phyloP scores from a whole-genome alignment of 2,113 vertebrate species.

The Rallus limicola region DNA sequence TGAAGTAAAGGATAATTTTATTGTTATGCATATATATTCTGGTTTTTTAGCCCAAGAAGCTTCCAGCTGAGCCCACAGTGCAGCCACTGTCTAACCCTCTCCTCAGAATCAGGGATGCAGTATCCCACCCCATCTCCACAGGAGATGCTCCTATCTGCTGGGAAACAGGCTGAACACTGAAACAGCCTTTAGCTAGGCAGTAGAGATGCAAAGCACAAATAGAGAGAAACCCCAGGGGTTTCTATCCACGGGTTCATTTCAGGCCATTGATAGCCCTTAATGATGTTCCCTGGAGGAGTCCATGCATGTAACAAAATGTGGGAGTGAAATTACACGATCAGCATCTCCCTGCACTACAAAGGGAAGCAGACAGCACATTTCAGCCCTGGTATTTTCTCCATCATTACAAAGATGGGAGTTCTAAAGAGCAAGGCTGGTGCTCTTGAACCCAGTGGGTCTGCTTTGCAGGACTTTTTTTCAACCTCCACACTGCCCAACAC shows the following conservation, averaged over 20 bases:
- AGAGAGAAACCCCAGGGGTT: neutral
- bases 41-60: neutral
- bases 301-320: accelerated
- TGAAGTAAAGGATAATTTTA: neutral
- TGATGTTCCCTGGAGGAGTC: neutral
- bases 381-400: neutral
- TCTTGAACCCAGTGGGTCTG: neutral
- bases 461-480: neutral
- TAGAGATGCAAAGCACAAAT: neutral
- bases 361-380: neutral
- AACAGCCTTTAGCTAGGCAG: neutral
- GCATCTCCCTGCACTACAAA: neutral
- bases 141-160: neutral
- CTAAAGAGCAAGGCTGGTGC: neutral
- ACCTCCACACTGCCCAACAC: neutral
- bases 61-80: neutral
- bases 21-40: neutral
- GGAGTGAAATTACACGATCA: neutral
- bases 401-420: neutral
- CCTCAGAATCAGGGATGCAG: neutral
- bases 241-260: neutral
- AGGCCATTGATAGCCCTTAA: neutral
- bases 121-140: neutral
- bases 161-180: neutral
- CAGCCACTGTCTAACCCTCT: neutral